A percentile compares a stretch with the other conserved stretches of the same genome.
Evolutionary conservation across 2,888 invertebrate genomes (phyloP).

Genomic region (Plebejus melissa): DNA sequence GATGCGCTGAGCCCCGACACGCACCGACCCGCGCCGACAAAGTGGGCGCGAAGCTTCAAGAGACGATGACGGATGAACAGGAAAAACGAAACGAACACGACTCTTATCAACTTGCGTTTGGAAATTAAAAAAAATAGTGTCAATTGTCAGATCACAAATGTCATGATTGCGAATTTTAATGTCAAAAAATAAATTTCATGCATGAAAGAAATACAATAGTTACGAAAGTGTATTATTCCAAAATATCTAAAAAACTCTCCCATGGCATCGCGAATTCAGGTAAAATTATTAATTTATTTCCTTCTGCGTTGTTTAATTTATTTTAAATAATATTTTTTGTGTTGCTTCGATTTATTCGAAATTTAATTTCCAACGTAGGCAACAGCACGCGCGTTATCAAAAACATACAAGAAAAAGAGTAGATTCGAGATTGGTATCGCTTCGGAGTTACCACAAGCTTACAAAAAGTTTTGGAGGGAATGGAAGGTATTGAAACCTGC

Average conservation of each 20-base stretch:
- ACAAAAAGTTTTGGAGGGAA: conserved; percentile 91
- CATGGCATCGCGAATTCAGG: conserved; percentile 25
- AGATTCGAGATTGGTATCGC: conserved; percentile 84
- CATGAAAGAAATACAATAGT: conserved; percentile 29
- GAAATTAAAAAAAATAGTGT: no score
- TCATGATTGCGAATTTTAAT: neutral
- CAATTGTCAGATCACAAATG: no score
- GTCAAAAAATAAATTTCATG: conserved; percentile 16
- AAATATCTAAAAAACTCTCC: neutral
- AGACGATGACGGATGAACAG: no score
- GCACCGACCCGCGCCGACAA: no score
- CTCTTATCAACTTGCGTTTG: no score
- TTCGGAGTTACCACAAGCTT: conserved; percentile 85
- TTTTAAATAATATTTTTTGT: neutral
- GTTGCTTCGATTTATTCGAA: conserved; percentile 15
- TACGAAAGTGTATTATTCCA: conserved; percentile 35
- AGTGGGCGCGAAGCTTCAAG: no score
- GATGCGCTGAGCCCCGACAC: no score
- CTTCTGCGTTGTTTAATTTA: neutral
- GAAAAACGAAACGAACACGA: no score
- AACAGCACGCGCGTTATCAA: conserved; percentile 67
- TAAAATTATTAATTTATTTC: neutral
- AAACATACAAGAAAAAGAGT: conserved; percentile 70
- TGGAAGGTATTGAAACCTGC: conserved; percentile 85
- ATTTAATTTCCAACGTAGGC: conserved; percentile 49